Percentiles rank a stretch among this genome's conserved stretches.
Evolutionary conservation across 2,888 invertebrate species (phyloP).

Genomic region (Philonicus albiceps): DNA sequence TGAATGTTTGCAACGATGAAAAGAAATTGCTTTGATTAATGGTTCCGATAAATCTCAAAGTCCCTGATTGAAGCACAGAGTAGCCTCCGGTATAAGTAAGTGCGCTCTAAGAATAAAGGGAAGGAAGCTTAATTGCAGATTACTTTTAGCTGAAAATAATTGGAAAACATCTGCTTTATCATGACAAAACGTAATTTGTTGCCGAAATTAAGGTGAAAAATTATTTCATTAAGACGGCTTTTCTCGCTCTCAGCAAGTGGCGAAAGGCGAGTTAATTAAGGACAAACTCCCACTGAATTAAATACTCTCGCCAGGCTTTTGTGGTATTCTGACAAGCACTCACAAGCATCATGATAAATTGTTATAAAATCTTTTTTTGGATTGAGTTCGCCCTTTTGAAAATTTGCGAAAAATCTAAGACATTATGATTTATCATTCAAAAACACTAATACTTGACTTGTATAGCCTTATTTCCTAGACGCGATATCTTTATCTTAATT

Average conservation of each 20-base stretch:
- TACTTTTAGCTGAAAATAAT: not conserved
- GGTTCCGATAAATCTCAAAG: not conserved
- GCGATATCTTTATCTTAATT: not conserved
- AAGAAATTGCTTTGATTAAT: not conserved
- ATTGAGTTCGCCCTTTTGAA: not conserved
- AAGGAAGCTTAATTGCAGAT: not conserved
- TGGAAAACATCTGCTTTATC: not conserved
- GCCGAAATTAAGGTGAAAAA: not conserved
- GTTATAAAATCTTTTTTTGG: not conserved
- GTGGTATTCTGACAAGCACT: not conserved
- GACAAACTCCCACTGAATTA: not conserved
- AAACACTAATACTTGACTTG: not conserved
- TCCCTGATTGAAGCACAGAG: not conserved
- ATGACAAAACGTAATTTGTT: not conserved
- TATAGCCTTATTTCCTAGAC: not conserved
- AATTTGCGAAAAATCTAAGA: not conserved
- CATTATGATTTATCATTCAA: not conserved
- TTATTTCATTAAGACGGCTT: not conserved
- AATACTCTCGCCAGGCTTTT: not conserved
- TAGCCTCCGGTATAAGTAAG: not conserved
- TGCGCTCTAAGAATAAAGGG: not conserved
- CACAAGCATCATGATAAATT: not conserved
- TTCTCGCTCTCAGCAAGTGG: not conserved
- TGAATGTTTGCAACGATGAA: not conserved
- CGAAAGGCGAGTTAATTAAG: not conserved